phyloP scores from a whole-genome alignment of 1,140 invertebrate genomes.

The Sinella curviseta region DNA sequence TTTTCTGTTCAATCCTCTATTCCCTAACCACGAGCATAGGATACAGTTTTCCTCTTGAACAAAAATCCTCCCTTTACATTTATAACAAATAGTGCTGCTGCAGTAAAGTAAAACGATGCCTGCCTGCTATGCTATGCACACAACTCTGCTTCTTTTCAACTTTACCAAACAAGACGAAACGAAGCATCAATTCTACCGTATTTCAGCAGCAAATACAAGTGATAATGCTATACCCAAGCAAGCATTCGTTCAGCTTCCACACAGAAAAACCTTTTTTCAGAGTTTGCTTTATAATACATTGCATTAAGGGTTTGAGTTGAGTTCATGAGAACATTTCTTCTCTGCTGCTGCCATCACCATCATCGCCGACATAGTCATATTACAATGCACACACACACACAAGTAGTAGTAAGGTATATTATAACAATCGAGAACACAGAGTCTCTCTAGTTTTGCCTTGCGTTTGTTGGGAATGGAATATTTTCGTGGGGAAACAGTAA shows the following conservation, averaged over 20 bases:
- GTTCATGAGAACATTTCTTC: slow-evolving; percentile 1
- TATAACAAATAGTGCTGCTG: neutral
- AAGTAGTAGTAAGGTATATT: neutral
- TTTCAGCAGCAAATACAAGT: no score
- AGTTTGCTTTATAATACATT: neutral
- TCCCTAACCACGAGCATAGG: neutral
- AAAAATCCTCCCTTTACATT: neutral
- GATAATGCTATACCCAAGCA: no score
- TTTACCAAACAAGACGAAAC: no score
- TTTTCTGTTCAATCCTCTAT: neutral
- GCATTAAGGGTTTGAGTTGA: neutral
- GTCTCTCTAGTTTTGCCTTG: no score
- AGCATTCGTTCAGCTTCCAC: slow-evolving; percentile 4
- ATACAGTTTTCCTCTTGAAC: neutral
- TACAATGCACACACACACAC: no score
- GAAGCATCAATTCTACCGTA: no score
- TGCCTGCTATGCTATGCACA: no score
- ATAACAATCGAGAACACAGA: no score
- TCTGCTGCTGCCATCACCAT: neutral
- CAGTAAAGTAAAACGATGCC: neutral
- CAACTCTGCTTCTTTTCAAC: no score
- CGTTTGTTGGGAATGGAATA: slow-evolving; percentile 20
- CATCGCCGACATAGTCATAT: no score
- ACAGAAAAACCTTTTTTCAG: neutral
- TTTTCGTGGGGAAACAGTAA: neutral